Evolutionary conservation across 2,888 invertebrate genomes (phyloP), one percentile per base, ranked within the genome.

Genomic region (Serrognathus titanus): DNA sequence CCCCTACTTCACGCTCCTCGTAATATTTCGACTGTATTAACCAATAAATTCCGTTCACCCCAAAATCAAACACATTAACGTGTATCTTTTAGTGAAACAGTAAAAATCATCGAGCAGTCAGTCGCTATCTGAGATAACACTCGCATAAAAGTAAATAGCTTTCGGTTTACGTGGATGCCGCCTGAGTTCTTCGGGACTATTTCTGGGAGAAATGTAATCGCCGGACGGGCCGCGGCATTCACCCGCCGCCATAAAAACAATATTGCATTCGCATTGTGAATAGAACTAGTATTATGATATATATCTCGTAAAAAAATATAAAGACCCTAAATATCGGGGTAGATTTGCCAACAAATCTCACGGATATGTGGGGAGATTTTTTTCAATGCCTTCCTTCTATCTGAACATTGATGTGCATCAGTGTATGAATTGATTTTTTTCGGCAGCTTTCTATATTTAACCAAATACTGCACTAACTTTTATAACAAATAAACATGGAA

Each of bases 81-180:
- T 63, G 63, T 63, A 62, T 59, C 59, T 59, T 54, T 62, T 59
- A 62, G 55, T 55, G 59, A 60, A 59, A 62, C 60, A 62, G 60
- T 64, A 61, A 63, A 64, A 63, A 62, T 63, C 55, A 67, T 69
- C 67, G 64, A 63, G 65, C 68, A 67, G 69, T 67, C 66, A 69
- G 71, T 69, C 63, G 64, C 66, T 76, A 76, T 77, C 77, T 75
- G 75, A 76, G 76, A 77, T 77, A 76, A 75, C 75, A 76, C 74
- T 75, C 75, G 71, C 78, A 78, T 78, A 78, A 78, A 78, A 78
- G 73, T 78, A 76, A 77, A 78, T 77, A 73, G 76, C 74, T 76
- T 76, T 75, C 50, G 54, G 46, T 54, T 51, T 48, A 36, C 49
- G 39, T 41, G 48, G 45, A 40, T 45, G 38, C 47, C 43, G 43